Base-by-base conservation (phyloP, 2,797 vertebrate species). In the Lates japonicus region DNA sequence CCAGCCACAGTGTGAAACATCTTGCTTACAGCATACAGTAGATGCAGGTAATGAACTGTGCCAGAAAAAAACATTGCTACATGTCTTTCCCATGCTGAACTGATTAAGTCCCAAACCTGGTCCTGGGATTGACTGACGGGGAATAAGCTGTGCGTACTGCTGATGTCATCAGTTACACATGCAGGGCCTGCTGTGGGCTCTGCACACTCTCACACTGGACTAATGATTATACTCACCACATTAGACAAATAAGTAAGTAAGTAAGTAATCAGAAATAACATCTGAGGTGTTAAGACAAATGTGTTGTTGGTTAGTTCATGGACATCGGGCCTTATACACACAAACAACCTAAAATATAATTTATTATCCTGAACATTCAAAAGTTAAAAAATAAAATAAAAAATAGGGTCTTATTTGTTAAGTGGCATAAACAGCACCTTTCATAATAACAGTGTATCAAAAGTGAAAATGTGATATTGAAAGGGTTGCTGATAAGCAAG, bases 41-140 rank as follows among this genome's bases (percentile, higher is more conserved):
- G 2, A 29, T 33, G 68, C 64, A 22, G 71, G 60, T 11, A 8
- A 33, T n/a, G 65, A 65, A 37, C n/a, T 0, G 16, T 31, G 68
- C 83, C 83, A 79, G 85, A 48, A 42, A 55, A 55, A 81, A 81
- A 83, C 65, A 19, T 13, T 13, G 52, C 74, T 35, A 61, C 76
- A 78, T 52, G 20, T 37, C 60, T 57, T 31, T 59, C 61, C 77
- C 69, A 77, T 67, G 68, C 20, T 82, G 77, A 63, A 86, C 64
- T 79, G 65, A 84, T 74, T 66, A 58, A 58, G 63, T 29, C 41
- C 51, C 31, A 65, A 59, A 51, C 22, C 54, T 31, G 44, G 35
- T 60, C 22, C 17, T 60, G 33, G 72, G 33, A 41, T 39, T 59
- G 63, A 75, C 46, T 68, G 64, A 61, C 46, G 44, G 48, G 44